A percentile compares a stretch with the other conserved stretches of the same genome.
Conservation (phyloP, 2,113 vertebrate genomes). For the Albula glossodonta region DNA sequence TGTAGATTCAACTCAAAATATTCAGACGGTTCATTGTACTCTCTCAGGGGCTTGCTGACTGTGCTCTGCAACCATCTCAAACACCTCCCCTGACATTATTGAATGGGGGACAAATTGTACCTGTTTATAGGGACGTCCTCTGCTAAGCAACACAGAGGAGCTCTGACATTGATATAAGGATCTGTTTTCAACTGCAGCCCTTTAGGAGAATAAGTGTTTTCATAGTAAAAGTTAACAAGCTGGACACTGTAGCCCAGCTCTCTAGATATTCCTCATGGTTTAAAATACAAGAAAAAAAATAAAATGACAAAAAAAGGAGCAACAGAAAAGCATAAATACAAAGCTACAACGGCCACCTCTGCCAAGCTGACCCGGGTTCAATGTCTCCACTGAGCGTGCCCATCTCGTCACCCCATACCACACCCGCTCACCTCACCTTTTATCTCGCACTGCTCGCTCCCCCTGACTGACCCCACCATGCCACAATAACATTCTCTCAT, state of each 20-base stretch:
- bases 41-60: no score
- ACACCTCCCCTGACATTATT: no score
- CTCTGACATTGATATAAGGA: no score
- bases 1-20: not conserved
- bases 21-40: not conserved
- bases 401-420: not conserved
- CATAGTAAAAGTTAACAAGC: no score
- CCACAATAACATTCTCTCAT: not conserved
- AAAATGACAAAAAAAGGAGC: not conserved
- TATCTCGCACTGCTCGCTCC: not conserved
- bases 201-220: no score
- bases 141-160: no score
- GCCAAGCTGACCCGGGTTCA: no score
- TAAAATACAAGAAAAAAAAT: not conserved
- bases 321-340: not conserved
- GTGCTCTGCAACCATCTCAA: no score
- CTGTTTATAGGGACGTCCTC: no score
- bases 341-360: no score
- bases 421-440: not conserved
- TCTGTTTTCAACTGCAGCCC: no score
- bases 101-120: no score
- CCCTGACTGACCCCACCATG: not conserved
- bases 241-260: not conserved
- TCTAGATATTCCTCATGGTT: not conserved
- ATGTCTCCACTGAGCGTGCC: not conserved